Conservation (phyloP, 2,888 invertebrate genomes). For the Tolmerus cingulatus region DNA sequence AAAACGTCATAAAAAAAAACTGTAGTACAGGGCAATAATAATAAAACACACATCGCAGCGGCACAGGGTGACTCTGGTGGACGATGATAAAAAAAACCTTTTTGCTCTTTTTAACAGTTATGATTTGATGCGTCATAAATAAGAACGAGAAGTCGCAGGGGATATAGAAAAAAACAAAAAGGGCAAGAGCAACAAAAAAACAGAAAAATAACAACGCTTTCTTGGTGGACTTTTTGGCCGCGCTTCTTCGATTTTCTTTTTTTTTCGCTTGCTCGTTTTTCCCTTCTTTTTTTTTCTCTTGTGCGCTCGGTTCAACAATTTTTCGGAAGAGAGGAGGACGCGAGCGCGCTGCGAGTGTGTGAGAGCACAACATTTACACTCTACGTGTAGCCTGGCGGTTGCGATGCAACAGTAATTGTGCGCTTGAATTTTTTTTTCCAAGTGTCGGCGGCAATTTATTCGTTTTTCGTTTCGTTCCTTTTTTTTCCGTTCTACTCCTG, state of each 20-base stretch:
- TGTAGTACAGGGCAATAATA: background rate
- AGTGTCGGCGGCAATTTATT: slow-evolving; percentile 25
- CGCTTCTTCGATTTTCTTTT: background rate
- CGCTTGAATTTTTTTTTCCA: slow-evolving; percentile 11
- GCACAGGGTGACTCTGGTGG: slow-evolving; percentile 6
- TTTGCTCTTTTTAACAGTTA: slow-evolving; percentile 2
- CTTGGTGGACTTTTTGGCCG: background rate
- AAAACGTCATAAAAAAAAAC: slow-evolving; percentile 36
- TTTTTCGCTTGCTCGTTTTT: background rate
- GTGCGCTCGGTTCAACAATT: slow-evolving; percentile 3
- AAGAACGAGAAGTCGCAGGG: background rate
- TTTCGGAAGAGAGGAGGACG: slow-evolving; percentile 13
- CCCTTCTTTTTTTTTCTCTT: background rate
- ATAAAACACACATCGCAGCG: background rate
- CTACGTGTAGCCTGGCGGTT: background rate
- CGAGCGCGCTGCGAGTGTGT: background rate
- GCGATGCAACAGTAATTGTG: background rate
- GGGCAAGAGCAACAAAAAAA: background rate
- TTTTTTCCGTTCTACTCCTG: background rate
- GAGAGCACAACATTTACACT: background rate
- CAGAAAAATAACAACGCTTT: background rate
- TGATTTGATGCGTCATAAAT: slow-evolving; percentile 36
- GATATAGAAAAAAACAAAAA: background rate
- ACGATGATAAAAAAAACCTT: background rate
- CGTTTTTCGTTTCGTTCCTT: background rate